Percentiles rank a stretch among this genome's conserved stretches.
These are phyloP conservation scores for Semicossyphus pulcher DNA, from an alignment of 2,113 vertebrate species.

Conservation along the genomic window DNA sequence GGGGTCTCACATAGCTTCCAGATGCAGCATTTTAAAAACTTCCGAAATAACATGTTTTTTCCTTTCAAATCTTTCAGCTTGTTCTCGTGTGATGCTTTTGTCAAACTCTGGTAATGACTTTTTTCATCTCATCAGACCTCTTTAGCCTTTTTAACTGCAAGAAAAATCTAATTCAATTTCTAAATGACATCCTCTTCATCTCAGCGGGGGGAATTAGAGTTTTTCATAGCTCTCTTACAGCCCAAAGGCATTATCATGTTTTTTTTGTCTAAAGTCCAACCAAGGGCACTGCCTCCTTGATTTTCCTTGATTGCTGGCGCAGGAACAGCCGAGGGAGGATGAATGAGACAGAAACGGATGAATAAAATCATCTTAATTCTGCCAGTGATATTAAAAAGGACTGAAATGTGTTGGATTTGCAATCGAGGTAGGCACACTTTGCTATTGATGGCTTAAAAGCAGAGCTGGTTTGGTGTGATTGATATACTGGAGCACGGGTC, in stretches of 20 bases:
- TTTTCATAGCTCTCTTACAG: constrained; percentile 54
- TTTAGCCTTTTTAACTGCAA: constrained; percentile 12
- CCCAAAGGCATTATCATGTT: constrained; percentile 59
- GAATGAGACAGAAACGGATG: constrained; percentile 37
- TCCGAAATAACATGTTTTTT: not conserved
- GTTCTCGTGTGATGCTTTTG: not conserved
- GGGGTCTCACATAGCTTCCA: too few relatives aligned
- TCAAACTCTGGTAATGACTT: constrained; percentile 23
- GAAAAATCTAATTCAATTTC: constrained; percentile 44
- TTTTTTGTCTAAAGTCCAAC: constrained; percentile 46
- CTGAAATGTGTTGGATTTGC: constrained; percentile 12
- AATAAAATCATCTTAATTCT: too few relatives aligned
- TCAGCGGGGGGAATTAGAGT: constrained; percentile 61
- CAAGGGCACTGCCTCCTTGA: constrained; percentile 67
- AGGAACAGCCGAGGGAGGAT: constrained; percentile 22
- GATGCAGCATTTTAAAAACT: too few relatives aligned
- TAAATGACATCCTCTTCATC: constrained; percentile 60
- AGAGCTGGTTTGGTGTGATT: constrained; percentile 48
- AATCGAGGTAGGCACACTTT: not conserved
- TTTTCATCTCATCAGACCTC: constrained; percentile 26
- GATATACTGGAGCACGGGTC: constrained; percentile 42
- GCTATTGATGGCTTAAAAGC: constrained; percentile 17
- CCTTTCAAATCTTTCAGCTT: not conserved
- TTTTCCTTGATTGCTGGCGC: constrained; percentile 34
- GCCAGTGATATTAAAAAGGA: constrained; percentile 7